Percentiles rank a stretch among this genome's conserved stretches.
phyloP scores from a whole-genome alignment of 2,888 invertebrate genomes.

The Clepsis dumicolana region DNA sequence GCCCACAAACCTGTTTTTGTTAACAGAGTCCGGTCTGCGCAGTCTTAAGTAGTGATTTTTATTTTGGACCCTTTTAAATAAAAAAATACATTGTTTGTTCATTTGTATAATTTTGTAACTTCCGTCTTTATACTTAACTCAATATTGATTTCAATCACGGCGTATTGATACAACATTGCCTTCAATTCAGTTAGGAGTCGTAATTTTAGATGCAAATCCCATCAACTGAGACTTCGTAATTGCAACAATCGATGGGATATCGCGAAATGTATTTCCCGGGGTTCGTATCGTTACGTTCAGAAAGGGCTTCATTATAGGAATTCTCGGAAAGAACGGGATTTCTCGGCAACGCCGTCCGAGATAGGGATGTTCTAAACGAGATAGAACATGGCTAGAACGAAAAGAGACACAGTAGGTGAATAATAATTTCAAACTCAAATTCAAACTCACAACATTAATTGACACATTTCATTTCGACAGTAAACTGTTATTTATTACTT shows the following conservation, averaged over 20 bases:
- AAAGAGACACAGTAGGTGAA: conserved; percentile 16
- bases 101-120: too few relatives aligned
- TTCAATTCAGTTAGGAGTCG: neutral
- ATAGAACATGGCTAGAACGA: neutral
- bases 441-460: too few relatives aligned
- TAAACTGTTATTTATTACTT: too few relatives aligned
- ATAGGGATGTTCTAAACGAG: conserved; percentile 35
- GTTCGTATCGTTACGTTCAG: conserved; percentile 37
- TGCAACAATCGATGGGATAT: conserved; percentile 33
- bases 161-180: neutral
- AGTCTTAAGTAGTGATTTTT: too few relatives aligned
- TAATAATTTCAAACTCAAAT: too few relatives aligned
- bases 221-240: conserved; percentile 4
- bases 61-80: too few relatives aligned
- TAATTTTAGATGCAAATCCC: conserved; percentile 1
- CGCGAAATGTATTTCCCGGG: conserved; percentile 19
- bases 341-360: conserved; percentile 29
- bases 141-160: neutral
- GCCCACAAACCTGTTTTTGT: too few relatives aligned
- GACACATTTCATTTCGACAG: too few relatives aligned
- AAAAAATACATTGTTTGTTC: too few relatives aligned
- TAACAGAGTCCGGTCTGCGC: too few relatives aligned
- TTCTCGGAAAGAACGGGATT: conserved; percentile 37
- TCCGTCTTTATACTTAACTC: too few relatives aligned
- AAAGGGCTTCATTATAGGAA: conserved; percentile 40